Conservation (phyloP, 2,797 vertebrate genomes). For the Emys orbicularis region DNA sequence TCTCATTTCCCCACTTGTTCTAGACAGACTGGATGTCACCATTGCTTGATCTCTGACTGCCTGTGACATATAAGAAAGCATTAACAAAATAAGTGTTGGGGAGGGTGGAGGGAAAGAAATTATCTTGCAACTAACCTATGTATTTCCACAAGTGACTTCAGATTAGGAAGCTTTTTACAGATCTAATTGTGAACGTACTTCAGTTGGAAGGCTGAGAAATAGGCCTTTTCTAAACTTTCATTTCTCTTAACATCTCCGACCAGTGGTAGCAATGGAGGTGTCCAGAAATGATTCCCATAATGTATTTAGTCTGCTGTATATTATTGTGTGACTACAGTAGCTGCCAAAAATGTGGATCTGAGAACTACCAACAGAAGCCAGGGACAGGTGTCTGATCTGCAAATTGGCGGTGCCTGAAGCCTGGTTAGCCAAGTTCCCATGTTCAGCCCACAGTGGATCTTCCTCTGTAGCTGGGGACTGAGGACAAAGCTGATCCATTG, state of each 20-base stretch:
- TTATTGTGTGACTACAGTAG: not conserved
- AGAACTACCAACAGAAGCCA: not conserved
- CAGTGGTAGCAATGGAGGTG: not conserved
- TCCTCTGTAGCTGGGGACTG: no score
- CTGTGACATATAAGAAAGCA: not conserved
- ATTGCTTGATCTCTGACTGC: not conserved
- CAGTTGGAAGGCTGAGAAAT: not conserved
- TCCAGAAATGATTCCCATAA: not conserved
- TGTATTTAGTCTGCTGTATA: not conserved
- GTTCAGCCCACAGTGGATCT: not conserved
- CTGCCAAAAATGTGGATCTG: not conserved
- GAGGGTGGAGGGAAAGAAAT: not conserved
- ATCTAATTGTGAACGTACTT: not conserved
- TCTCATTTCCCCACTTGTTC: not conserved
- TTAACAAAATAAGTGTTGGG: not conserved
- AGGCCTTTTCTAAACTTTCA: not conserved
- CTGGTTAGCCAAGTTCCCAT: not conserved
- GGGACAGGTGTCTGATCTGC: not conserved
- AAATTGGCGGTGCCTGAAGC: not conserved
- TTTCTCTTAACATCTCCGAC: not conserved
- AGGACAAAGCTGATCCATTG: not conserved
- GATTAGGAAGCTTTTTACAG: not conserved
- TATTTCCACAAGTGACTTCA: not conserved
- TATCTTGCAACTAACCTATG: not conserved
- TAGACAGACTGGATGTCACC: not conserved